These are phyloP conservation scores for Limnephilus marmoratus DNA, from an alignment of 2,888 invertebrate species.

Conservation along the genomic window DNA sequence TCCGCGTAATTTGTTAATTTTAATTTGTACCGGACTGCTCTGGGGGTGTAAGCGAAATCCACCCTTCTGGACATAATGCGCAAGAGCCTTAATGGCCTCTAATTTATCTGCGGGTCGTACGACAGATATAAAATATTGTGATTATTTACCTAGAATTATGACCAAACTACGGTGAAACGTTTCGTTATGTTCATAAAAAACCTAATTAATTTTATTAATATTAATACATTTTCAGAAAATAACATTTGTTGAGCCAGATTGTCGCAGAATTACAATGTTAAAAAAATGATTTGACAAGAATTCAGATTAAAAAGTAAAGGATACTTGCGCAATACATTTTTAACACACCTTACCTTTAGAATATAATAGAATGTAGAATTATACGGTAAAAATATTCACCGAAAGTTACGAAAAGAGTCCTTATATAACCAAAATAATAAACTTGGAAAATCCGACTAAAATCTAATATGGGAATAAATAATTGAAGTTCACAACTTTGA, in stretches of 20 bases:
- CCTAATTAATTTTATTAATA: not conserved
- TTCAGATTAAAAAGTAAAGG: too few relatives aligned
- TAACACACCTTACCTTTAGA: not conserved
- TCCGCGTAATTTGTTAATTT: constrained; percentile 8
- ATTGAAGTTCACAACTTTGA: not conserved
- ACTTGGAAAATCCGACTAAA: too few relatives aligned
- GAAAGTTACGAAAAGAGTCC: not conserved
- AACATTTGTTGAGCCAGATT: too few relatives aligned
- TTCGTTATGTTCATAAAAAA: not conserved
- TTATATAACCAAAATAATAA: too few relatives aligned
- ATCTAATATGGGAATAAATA: not conserved
- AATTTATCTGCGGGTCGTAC: not conserved
- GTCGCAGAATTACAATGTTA: not conserved
- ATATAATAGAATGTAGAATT: too few relatives aligned
- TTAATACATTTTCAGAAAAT: not conserved
- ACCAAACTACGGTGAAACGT: not conserved
- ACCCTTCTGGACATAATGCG: constrained; percentile 2
- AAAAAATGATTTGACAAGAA: not conserved
- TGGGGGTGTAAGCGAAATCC: not conserved
- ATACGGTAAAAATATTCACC: not conserved
- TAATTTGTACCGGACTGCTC: constrained; percentile 21
- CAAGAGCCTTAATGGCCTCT: not conserved
- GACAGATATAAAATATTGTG: not conserved
- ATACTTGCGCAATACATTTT: too few relatives aligned
- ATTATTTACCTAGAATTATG: constrained; percentile 7